Conservation (phyloP, 2,797 vertebrate species). For the Cryptoblepharus egeriae region DNA sequence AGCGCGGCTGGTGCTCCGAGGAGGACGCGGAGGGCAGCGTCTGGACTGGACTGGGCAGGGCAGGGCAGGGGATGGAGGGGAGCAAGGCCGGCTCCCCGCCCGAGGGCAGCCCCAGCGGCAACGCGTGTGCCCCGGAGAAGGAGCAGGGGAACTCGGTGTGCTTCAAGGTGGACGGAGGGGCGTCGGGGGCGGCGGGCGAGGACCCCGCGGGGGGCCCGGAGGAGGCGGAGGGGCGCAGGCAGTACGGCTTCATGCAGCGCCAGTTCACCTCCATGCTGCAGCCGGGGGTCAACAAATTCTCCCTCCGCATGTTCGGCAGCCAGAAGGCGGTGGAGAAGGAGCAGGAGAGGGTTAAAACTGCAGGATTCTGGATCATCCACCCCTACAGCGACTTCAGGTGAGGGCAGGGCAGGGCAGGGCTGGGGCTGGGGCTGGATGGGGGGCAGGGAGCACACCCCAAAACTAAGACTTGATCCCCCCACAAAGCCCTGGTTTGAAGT, state of each 20-base stretch:
- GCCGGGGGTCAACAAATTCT: slow-evolving; percentile 97
- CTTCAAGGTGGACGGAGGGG: slow-evolving; percentile 92
- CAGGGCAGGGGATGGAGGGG: slow-evolving; percentile 90
- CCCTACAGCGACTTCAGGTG: slow-evolving; percentile 95
- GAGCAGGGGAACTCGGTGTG: slow-evolving; percentile 95
- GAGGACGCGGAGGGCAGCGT: too few relatives aligned
- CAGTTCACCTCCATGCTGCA: slow-evolving; percentile 92
- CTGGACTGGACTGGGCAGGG: too few relatives aligned
- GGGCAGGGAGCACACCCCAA: too few relatives aligned
- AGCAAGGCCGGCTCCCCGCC: slow-evolving; percentile 88
- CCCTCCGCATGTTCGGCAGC: slow-evolving; percentile 95
- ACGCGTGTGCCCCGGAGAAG: slow-evolving; percentile 82
- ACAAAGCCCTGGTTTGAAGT: too few relatives aligned
- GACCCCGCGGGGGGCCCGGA: slow-evolving; percentile 87
- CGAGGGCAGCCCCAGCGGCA: slow-evolving; percentile 82
- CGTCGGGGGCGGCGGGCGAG: slow-evolving; percentile 87
- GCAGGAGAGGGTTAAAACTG: slow-evolving; percentile 92
- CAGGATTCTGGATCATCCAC: slow-evolving; percentile 75
- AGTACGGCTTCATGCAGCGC: slow-evolving; percentile 78
- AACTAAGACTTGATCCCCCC: too few relatives aligned
- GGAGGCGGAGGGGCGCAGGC: slow-evolving; percentile 77
- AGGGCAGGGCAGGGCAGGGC: not conserved
- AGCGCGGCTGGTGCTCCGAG: too few relatives aligned
- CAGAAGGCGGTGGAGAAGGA: slow-evolving; percentile 96
- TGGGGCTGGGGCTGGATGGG: too few relatives aligned